These are phyloP conservation scores for Ianthella basta DNA, from an alignment of 37 sponge, comb jelly and placozoan species.

Conservation along the genomic window DNA sequence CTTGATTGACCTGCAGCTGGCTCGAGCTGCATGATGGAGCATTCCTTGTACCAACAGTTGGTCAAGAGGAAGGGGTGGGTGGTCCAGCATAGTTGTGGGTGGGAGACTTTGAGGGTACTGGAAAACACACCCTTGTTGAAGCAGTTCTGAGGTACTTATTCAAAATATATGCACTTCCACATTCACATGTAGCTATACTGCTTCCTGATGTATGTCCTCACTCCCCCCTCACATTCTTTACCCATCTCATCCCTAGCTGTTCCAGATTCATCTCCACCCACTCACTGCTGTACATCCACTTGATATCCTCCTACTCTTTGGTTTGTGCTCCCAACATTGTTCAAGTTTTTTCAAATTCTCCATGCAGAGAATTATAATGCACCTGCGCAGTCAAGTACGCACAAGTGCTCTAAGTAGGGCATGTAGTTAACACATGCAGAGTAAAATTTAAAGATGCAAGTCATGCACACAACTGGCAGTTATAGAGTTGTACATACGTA, in stretches of 20 bases:
- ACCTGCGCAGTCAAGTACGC: neutral
- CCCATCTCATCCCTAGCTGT: too few species aligned
- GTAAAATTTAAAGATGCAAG: too few species aligned
- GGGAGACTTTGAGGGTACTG: constrained; percentile 29
- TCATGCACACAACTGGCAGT: too few species aligned
- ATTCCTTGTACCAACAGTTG: neutral
- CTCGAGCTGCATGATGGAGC: neutral
- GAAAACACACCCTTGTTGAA: constrained; percentile 77
- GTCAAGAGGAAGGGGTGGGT: constrained; percentile 7
- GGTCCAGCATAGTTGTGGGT: neutral
- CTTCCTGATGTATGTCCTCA: too few species aligned
- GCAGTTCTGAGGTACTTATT: constrained; percentile 52
- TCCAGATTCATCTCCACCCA: neutral
- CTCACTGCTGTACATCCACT: constrained; percentile 32
- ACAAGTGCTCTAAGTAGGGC: neutral
- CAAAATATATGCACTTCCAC: too few species aligned
- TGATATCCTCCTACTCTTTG: constrained; percentile 31
- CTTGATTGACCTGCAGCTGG: too few species aligned
- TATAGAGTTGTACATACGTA: constrained; percentile 11
- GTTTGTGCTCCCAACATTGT: constrained; percentile 64
- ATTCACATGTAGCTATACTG: too few species aligned
- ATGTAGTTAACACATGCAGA: neutral
- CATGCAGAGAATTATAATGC: too few species aligned
- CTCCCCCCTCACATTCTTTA: constrained; percentile 36
- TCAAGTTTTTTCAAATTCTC: constrained; percentile 61